Evolutionary conservation across 2,888 invertebrate species (phyloP), one percentile per base, ranked within the genome.

Genomic region (Homarus gammarus): DNA sequence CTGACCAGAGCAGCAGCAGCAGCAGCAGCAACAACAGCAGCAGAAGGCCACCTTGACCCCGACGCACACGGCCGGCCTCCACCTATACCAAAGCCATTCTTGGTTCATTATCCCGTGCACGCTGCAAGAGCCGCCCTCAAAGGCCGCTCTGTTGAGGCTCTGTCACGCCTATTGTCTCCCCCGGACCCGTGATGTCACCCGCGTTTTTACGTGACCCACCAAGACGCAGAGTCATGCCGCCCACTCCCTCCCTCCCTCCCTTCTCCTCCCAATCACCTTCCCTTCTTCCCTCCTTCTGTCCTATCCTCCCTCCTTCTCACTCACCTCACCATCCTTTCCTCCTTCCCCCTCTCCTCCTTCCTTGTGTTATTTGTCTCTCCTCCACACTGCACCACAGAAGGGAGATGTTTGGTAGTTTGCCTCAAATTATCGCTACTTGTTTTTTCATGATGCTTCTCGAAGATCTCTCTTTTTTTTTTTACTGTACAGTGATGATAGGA

Each of bases 91-190:
- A 56, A 49, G 18, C 87, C 75, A 81, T 87, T 87, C 87, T 87
- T 70, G 40, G 56, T 56, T 87, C 81, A 81, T 87, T 87, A 87
- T 70, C 81, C 81, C 87, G 81, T 87, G 87, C 72, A 51, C 51
- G 61, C 38, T 78, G 81, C 85, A 64, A 68, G 77, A 85, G 64
- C 61, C 64, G 79, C 31, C 40, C 31, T 73, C 73, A 87, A 87
- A 64, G 81, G 31, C 72, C 44, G 18, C 87, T 64, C 61, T 87
- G 87, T 87, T 78, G 81, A n/a, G 72, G 27, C 87, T 73, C 81
- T 87, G 87, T 87, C 87, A 87, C 87, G 72, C 87, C 87, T 56
- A 81, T 87, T 87, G 81, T 87, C 87, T 87, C 56, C 72, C 40
- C 49, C 87, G 31, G 36, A 36, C 51, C 79, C 86, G 79, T 81